Evolutionary conservation across 2,888 invertebrate genomes (phyloP), one percentile per base, ranked within the genome.

Genomic region (Eulithis testata): DNA sequence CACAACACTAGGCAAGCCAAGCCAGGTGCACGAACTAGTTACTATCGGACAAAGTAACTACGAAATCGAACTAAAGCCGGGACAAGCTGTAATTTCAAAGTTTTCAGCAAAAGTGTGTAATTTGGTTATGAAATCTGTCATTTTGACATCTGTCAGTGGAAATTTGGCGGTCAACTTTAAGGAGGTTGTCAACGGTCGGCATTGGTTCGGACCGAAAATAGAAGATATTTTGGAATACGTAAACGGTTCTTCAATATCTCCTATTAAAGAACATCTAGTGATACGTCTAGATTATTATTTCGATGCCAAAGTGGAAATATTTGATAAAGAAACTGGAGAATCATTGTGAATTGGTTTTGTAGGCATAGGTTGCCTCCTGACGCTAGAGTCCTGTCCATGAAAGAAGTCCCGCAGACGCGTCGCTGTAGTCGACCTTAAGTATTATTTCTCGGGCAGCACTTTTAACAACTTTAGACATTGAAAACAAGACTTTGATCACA

Each of bases 161-260:
- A 66, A 66, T 60, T 63, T 66, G 49, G 63, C 63, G 56, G 66
- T 63, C 12, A 63, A 63, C n/a, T 66, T 63, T 12, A 63, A 66
- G 36, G 63, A 66, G 14, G 40, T 11, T 52, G 51, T 66, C 31
- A 47, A 60, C 8, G 66, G 63, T 4, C 59, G 59, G 0, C 59
- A 66, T 63, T 63, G 62, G 59, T 60, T 27, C 55, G 66, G 66
- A 7, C 66, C 66, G 12, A 43, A 52, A 53, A 50, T 66, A 1
- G 60, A 63, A 50, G 66, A 66, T 56, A 52, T 66, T 47, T 44
- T 66, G 49, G 43, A 51, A 31, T 14, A 56, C 21, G 63, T 43
- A 9, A 51, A 62, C 9, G 14, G 47, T 49, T 49, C 63, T n/a
- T 12, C 56, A 0, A 60, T 45, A 12, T 63, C 62, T 4, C 62